Evolutionary conservation across 2,888 invertebrate genomes (phyloP).

Genomic region (Meganola albula): DNA sequence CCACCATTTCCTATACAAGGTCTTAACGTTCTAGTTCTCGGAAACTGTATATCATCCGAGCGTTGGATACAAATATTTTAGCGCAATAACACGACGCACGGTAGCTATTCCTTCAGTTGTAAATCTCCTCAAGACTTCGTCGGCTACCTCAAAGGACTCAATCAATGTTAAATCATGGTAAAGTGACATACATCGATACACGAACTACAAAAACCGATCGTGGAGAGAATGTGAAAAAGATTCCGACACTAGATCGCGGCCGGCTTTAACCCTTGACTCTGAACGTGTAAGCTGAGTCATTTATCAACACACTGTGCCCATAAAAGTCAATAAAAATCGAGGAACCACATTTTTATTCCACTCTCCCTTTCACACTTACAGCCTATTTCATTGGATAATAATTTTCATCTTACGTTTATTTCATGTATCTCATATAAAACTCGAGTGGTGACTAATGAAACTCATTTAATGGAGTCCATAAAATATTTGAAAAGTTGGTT

Average conservation of each 20-base stretch:
- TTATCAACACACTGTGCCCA: conserved; percentile 65
- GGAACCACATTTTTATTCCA: conserved; percentile 23
- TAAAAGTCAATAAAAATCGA: conserved; percentile 26
- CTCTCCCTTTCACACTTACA: conserved; percentile 21
- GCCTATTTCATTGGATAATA: conserved; percentile 10
- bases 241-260: conserved; percentile 60
- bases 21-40: conserved; percentile 44
- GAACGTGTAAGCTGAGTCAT: conserved; percentile 65
- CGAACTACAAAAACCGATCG: conserved; percentile 43
- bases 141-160: conserved; percentile 58
- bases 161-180: conserved; percentile 68
- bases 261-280: conserved; percentile 66
- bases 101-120: conserved; percentile 57
- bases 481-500: conserved; percentile 35
- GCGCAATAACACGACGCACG: conserved; percentile 40
- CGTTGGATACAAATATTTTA: conserved; percentile 35
- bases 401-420: conserved; percentile 16
- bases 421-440: conserved; percentile 19
- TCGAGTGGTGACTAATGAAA: conserved; percentile 16
- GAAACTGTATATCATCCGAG: conserved; percentile 36
- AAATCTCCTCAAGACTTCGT: conserved; percentile 47
- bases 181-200: conserved; percentile 53
- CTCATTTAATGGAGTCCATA: conserved; percentile 28
- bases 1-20: conserved; percentile 35
- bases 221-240: conserved; percentile 53